These are phyloP conservation scores for Cantharis lateralis DNA, from an alignment of 2,888 invertebrate genomes.

Conservation along the genomic window DNA sequence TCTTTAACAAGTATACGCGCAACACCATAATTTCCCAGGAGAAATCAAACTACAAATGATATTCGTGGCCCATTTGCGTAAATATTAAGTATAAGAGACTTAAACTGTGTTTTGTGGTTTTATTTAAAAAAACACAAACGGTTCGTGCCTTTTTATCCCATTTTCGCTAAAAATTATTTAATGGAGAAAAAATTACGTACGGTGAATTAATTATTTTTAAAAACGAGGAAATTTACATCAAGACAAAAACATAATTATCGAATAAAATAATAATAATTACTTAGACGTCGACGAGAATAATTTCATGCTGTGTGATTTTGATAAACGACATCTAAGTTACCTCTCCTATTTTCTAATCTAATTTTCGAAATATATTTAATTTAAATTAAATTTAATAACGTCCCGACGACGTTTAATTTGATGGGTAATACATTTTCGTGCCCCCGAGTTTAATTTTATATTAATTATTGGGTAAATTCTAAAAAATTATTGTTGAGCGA, in stretches of 20 bases:
- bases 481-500: conserved; percentile 12
- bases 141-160: not conserved
- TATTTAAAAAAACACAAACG: not conserved
- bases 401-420: conserved; percentile 39
- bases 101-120: conserved; percentile 26
- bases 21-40: conserved; percentile 54
- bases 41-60: conserved; percentile 53
- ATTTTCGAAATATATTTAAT: conserved; percentile 41
- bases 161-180: not conserved
- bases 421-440: conserved; percentile 35
- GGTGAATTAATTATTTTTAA: not conserved
- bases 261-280: conserved; percentile 17
- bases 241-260: not conserved
- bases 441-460: conserved; percentile 23
- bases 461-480: conserved; percentile 23
- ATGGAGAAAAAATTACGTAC: not conserved
- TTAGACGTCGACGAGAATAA: conserved; percentile 30
- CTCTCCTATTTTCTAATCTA: conserved; percentile 36
- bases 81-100: conserved; percentile 42
- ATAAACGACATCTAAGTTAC: conserved; percentile 32
- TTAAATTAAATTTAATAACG: conserved; percentile 40
- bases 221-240: not conserved
- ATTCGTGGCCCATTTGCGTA: conserved; percentile 53
- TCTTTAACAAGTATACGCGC: conserved; percentile 33
- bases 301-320: conserved; percentile 36